Base-by-base conservation (phyloP, 2,113 vertebrate species). In the Galbula dea region DNA sequence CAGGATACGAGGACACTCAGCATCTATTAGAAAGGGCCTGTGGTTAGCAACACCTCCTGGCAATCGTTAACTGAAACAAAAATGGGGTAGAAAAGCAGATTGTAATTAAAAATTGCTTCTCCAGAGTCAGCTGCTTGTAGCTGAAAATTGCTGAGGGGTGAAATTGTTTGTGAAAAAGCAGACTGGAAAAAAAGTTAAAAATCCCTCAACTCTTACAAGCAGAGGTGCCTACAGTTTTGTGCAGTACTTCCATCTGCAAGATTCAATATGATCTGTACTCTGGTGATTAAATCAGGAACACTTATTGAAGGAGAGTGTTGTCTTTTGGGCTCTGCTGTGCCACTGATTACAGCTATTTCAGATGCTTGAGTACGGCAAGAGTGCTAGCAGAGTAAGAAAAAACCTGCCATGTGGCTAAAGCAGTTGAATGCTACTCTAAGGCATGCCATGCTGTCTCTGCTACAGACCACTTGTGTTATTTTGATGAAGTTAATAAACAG, bases 61-160 rank as follows among this genome's bases (percentile, higher is more conserved):
- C 12, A 89, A 49, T 92, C 39, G 57, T 76, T 84, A 79, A 76
- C 36, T 79, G 66, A 91, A 92, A 73, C 3, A 4, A 82, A 90
- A 86, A 27, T 16, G 18, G 9, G 4, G 19, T 36, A 4, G 4
- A 1, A 2, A 57, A 72, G 7, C 39, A 76, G 37, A 6, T 83
- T 79, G 87, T 91, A 89, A 91, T 94, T 74, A 83, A 83, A 94
- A 88, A 41, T 74, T 75, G 7, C 13, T 65, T 68, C 18, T 94
- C 24, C 36, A 30, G 30, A 75, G 45, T 90, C 48, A 82, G 22
- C 66, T 84, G n/a, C 54, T 72, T 75, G 12, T 89, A 83, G 23
- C 62, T 87, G 63, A 41, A 4, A 88, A 23, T 73, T 83, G 63
- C 58, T 69, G 39, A 89, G 86, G 52, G 34, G 43, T 77, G 30